phyloP scores from a whole-genome alignment of 2,888 invertebrate genomes.

The Poecilobothrus nobilitatus region DNA sequence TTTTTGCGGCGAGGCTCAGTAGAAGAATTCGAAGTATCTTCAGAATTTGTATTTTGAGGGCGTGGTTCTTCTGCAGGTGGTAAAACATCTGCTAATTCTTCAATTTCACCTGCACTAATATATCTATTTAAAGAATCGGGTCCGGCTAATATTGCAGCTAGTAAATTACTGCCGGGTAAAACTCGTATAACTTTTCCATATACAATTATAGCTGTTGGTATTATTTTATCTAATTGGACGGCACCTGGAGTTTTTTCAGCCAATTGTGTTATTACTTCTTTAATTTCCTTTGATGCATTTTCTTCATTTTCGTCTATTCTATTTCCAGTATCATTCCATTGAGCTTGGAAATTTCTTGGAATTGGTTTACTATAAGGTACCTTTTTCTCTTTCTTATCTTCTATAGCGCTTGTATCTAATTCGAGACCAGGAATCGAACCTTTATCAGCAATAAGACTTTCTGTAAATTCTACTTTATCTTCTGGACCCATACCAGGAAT shows the following conservation, averaged over 20 bases:
- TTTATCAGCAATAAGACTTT: conserved; percentile 52
- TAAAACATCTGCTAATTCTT: conserved; percentile 69
- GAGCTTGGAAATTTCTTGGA: conserved; percentile 92
- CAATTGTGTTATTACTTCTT: conserved; percentile 62
- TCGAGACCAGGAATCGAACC: conserved; percentile 77
- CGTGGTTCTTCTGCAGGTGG: conserved; percentile 52
- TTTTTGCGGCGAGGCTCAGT: conserved; percentile 36
- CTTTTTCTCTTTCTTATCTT: conserved; percentile 65
- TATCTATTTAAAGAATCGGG: conserved; percentile 67
- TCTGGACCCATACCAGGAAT: conserved; percentile 99
- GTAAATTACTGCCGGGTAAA: conserved; percentile 66
- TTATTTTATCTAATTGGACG: conserved; percentile 65
- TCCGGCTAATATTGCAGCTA: conserved; percentile 68
- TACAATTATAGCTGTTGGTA: conserved; percentile 70
- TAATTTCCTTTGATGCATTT: conserved; percentile 46
- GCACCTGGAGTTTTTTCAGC: conserved; percentile 69
- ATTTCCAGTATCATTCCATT: conserved; percentile 75
- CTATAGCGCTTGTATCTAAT: conserved; percentile 57
- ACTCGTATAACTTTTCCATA: conserved; percentile 77
- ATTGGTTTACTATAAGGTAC: conserved; percentile 94
- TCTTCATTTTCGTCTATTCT: conserved; percentile 49
- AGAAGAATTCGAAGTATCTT: conserved; percentile 28
- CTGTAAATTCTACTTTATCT: conserved; percentile 73
- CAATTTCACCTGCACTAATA: conserved; percentile 71
- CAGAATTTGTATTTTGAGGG: conserved; percentile 35